These are phyloP conservation scores for Rhyacophila brunnea DNA, from an alignment of 1,140 invertebrate species.

Conservation along the genomic window DNA sequence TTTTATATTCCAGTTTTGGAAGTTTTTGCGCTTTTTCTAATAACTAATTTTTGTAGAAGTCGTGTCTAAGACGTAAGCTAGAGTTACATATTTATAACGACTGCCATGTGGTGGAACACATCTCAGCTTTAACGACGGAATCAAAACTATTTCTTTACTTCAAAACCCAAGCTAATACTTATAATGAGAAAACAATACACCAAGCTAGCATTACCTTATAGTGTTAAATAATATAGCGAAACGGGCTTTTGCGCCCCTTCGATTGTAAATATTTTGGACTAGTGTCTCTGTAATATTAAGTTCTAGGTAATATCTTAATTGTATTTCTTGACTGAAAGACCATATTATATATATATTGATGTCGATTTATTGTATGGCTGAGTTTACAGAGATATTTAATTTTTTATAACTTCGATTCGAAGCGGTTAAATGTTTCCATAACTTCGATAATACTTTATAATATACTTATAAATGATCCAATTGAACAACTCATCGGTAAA, in stretches of 20 bases:
- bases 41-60: not conserved
- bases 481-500: not conserved
- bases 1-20: constrained; percentile 9
- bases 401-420: constrained; percentile 11
- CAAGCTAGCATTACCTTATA: constrained; percentile 36
- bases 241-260: constrained; percentile 21
- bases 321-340: constrained; percentile 37
- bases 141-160: constrained; percentile 15
- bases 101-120: constrained; percentile 7
- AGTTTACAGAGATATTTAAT: constrained; percentile 10
- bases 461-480: not conserved
- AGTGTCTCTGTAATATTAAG: constrained; percentile 33
- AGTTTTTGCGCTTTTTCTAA: not conserved
- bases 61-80: not conserved
- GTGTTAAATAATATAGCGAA: constrained; percentile 26
- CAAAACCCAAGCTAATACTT: constrained; percentile 23
- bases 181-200: constrained; percentile 32
- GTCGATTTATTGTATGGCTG: constrained; percentile 10
- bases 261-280: constrained; percentile 33
- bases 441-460: too few relatives aligned
- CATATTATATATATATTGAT: constrained; percentile 21
- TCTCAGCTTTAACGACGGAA: constrained; percentile 28
- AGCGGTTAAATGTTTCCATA: constrained; percentile 2
- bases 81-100: constrained; percentile 3
- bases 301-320: constrained; percentile 33